Base-by-base conservation (phyloP, 2,113 vertebrate species). In the Ibidorhyncha struthersii region DNA sequence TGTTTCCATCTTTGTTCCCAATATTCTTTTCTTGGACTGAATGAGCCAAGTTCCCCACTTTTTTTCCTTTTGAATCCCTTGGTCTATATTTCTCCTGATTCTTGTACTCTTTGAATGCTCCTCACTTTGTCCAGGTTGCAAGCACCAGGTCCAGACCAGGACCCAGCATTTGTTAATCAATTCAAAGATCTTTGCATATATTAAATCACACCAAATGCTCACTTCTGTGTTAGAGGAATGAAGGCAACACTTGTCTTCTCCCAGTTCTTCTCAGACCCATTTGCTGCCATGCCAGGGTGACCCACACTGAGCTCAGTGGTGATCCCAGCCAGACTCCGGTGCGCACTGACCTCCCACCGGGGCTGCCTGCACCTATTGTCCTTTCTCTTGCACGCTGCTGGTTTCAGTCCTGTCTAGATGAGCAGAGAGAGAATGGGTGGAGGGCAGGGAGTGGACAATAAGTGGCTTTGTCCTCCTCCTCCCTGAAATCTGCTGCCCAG, bases 311-410 rank as follows among this genome's bases (percentile, higher is more conserved):
- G 34, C 25, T 79, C 4, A 2, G 23, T 14, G 38, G 53, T 80
- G 45, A 80, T 21, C 49, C 47, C 73, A 58, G 53, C 6, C 4
- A 3, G 66, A 43, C 36, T 27, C 32, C 0, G 1, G 15, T 4
- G 4, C 0, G 0, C 2, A 4, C 16, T 2, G 36, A 71, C 52
- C 83, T 89, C 59, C 38, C 5, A 3, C 26, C 21, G 1, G 0
- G 72, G 15, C 58, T 79, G 34, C 72, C 50, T 65, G 72, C 59
- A 92, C 65, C 61, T 59, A 40, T 20, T 92, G 90, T 65, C 86
- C 72, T 92, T 70, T 45, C 62, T 83, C 53, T 69, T 70, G 41
- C 49, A 17, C 0, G 4, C 58, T 91, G 41, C 56, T 90, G 73
- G 83, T 83, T 90, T 90, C 72, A 84, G n/a, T 21, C 21, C 55